Evolutionary conservation across 2,888 invertebrate species (phyloP), one percentile per base, ranked within the genome.

Genomic region (Macrostomum cliftonense): DNA sequence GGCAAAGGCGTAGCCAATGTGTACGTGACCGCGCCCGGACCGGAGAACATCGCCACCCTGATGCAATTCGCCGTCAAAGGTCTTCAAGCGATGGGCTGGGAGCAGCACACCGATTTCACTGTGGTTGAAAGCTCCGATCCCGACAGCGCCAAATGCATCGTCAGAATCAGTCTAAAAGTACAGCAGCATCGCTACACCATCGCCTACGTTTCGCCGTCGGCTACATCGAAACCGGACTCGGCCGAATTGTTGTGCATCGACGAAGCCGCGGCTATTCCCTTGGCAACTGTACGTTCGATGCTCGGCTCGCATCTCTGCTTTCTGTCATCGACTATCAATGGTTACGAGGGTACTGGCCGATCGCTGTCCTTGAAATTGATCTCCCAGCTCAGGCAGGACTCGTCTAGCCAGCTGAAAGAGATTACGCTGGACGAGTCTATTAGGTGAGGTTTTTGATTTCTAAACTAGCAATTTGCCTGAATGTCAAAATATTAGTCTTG

Each of bases 211-310:
- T 9, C 36, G 19, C 50, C 50, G 4, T 50, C 28, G 50, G 50
- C 47, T 12, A 20, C 4, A 38, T 57, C 82, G 51, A 79, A 85
- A 53, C 74, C 97, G 37, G 79, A 84, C 11, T 89, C 91, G 54
- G 91, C 93, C 0, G 95, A 97, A 70, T 71, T 99, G 39, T 76
- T 97, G 37, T 79, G 97, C 0, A 91, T 97, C 50, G 97, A 99
- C 70, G 97, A 99, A 71, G 97, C 97, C 1, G 97, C 97, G 0
- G 97, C 97, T 9, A 97, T 99, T 57, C 97, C 97, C 0, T 73
- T 97, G 51, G 83, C 85, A 0, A 78, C 84, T 59, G 91, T 99
- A 1, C 83, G 86, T 56, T 78, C 80, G 1, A 81, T 93, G 68
- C 75, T 85, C 50, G 83, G 83, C 0, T 43, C 43, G 0, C 91